phyloP scores from a whole-genome alignment of 2,113 vertebrate genomes.

The Nanorana parkeri region DNA sequence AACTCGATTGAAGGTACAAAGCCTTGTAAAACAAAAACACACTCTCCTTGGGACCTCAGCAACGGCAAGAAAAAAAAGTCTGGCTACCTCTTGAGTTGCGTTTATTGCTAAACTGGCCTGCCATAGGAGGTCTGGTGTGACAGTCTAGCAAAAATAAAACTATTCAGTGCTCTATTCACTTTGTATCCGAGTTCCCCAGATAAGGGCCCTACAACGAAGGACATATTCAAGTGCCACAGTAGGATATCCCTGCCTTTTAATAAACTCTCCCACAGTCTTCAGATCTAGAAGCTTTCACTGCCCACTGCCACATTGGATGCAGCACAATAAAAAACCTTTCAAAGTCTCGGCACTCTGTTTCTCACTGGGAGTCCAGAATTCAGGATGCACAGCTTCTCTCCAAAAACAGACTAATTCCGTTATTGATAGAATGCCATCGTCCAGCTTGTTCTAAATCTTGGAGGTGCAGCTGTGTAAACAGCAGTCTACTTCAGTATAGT shows the following conservation, averaged over 20 bases:
- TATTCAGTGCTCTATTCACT: conserved; percentile 51
- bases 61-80: conserved; percentile 34
- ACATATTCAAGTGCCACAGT: conserved; percentile 41
- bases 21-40: conserved; percentile 58
- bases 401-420: conserved; percentile 61
- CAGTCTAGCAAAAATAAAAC: conserved; percentile 12
- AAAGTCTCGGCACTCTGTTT: conserved; percentile 50
- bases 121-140: conserved; percentile 29
- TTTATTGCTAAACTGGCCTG: conserved; percentile 58
- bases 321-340: conserved; percentile 31
- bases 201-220: conserved; percentile 57
- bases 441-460: conserved; percentile 42
- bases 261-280: conserved; percentile 59
- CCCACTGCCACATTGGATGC: conserved; percentile 29
- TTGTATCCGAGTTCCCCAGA: conserved; percentile 48
- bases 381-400: conserved; percentile 60
- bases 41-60: conserved; percentile 41
- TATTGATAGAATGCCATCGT: conserved; percentile 35
- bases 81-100: conserved; percentile 55
- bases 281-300: conserved; percentile 56
- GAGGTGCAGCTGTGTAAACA: conserved; percentile 68
- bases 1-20: not conserved
- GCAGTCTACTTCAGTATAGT: not conserved
- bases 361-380: conserved; percentile 49
- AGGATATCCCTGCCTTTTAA: conserved; percentile 37